Conservation (phyloP, 2,888 invertebrate species). For the Apodemia zela region DNA sequence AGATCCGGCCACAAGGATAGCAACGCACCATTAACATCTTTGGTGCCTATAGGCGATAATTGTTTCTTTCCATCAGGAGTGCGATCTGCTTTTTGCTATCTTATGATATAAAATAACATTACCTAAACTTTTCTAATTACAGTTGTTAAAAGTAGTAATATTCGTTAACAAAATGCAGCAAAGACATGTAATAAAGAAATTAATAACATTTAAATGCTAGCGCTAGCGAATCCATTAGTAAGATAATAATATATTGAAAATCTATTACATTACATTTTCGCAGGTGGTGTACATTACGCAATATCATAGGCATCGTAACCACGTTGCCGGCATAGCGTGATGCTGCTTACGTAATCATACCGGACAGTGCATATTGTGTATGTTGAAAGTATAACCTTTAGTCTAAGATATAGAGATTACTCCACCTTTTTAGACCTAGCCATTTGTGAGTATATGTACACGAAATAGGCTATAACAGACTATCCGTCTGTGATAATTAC, state of each 20-base stretch:
- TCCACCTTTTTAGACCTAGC: not conserved
- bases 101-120: no score
- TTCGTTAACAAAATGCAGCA: no score
- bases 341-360: slow-evolving; percentile 31
- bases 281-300: slow-evolving; percentile 31
- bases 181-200: not conserved
- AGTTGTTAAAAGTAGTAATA: no score
- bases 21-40: no score
- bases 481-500: not conserved
- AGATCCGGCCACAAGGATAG: no score
- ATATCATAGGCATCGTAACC: slow-evolving; percentile 30
- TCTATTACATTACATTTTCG: slow-evolving; percentile 26
- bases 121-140: no score
- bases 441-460: not conserved
- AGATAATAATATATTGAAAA: slow-evolving; percentile 14
- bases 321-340: slow-evolving; percentile 28
- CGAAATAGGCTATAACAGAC: not conserved
- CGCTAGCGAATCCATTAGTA: not conserved
- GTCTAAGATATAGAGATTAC: not conserved
- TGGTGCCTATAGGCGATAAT: no score
- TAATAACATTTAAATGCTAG: not conserved
- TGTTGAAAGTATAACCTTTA: not conserved
- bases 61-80: no score
- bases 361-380: slow-evolving; percentile 8
- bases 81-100: no score